These are phyloP conservation scores for Chelmon rostratus DNA, from an alignment of 2,797 vertebrate species.

Conservation along the genomic window DNA sequence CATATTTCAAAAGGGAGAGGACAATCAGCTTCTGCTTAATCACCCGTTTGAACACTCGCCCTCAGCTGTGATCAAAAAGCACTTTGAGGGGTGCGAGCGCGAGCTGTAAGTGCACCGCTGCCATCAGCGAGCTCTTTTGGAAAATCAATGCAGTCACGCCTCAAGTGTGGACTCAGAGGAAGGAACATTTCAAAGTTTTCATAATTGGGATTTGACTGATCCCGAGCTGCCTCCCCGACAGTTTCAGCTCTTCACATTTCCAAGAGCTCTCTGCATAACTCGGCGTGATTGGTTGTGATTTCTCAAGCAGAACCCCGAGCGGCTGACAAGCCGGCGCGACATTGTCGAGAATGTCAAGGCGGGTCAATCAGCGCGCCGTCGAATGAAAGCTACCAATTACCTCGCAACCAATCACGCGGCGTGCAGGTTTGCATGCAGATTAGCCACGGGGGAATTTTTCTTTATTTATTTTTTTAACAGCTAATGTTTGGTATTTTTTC, in stretches of 20 bases:
- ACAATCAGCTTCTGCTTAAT: slow-evolving; percentile 72
- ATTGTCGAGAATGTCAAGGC: slow-evolving; percentile 59
- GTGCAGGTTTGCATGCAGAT: slow-evolving; percentile 57
- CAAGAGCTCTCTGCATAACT: slow-evolving; percentile 74
- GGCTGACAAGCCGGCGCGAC: slow-evolving; percentile 48
- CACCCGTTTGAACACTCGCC: slow-evolving; percentile 70
- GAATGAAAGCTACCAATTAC: slow-evolving; percentile 72
- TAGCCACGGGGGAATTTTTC: slow-evolving; percentile 19
- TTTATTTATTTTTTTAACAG: background rate
- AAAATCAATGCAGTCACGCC: slow-evolving; percentile 64
- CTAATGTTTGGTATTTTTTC: slow-evolving; percentile 4
- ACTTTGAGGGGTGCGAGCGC: slow-evolving; percentile 18
- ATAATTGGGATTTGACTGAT: slow-evolving; percentile 58
- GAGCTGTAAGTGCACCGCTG: slow-evolving; percentile 37
- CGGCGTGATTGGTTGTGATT: slow-evolving; percentile 79
- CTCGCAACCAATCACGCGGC: slow-evolving; percentile 65
- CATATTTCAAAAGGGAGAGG: slow-evolving; percentile 65
- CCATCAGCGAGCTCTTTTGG: slow-evolving; percentile 50
- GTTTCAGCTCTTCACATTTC: slow-evolving; percentile 59
- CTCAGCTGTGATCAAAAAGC: slow-evolving; percentile 59
- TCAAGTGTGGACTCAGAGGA: slow-evolving; percentile 52
- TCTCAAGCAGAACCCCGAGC: slow-evolving; percentile 57
- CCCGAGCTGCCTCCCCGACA: slow-evolving; percentile 37
- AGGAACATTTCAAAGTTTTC: slow-evolving; percentile 61
- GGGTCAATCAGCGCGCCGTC: slow-evolving; percentile 70